A percentile compares a stretch with the other conserved stretches of the same genome.
Conservation (phyloP, 2,113 vertebrate species). For the Sus scrofa region T2T-Sscrofa CM000830.6:83115501-83116000, state of each 20-base stretch:
- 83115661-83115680: neutral
- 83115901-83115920: neutral
- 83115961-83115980: neutral
- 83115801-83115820: neutral
- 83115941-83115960: neutral
- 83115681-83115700: neutral
- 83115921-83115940: neutral
- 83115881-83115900: neutral
- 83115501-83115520: neutral
- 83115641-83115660: neutral
- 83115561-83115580: conserved; percentile 46
- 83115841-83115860: neutral
- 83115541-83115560: conserved; percentile 22
- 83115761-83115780: neutral
- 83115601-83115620: neutral
- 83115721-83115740: neutral
- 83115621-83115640: neutral
- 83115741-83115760: conserved; percentile 1
- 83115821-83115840: neutral
- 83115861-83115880: neutral
- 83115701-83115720: neutral
- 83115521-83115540: conserved; percentile 13
- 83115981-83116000: neutral
- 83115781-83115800: neutral
- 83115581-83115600: conserved; percentile 56